A percentile compares a stretch with the other conserved stretches of the same genome.
These are phyloP conservation scores for Myotis daubentonii DNA, from an alignment of 2,797 vertebrate genomes.

Conservation along the genomic window DNA sequence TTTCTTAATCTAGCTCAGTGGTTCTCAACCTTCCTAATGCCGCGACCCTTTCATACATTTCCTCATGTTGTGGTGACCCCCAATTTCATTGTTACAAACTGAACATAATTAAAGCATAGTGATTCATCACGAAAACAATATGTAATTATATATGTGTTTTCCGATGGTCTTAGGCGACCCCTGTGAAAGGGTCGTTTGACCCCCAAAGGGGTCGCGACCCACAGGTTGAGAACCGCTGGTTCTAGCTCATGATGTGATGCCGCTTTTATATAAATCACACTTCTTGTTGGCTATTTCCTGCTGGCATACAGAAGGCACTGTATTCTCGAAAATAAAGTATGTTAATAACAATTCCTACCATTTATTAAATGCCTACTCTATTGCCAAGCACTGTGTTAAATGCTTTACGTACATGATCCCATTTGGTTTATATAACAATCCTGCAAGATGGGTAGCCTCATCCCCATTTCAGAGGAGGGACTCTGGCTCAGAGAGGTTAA, in stretches of 20 bases:
- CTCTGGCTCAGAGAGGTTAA: conserved; percentile 9
- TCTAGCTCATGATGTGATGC: background rate
- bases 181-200: too few relatives aligned
- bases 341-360: background rate
- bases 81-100: too few relatives aligned
- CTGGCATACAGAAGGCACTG: background rate
- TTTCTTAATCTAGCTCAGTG: background rate
- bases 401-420: background rate
- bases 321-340: background rate
- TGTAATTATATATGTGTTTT: too few relatives aligned
- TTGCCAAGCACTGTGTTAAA: background rate
- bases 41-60: too few relatives aligned
- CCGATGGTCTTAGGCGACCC: too few relatives aligned
- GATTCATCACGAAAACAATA: too few relatives aligned
- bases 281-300: background rate
- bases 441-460: too few relatives aligned
- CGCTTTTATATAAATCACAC: background rate
- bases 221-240: too few relatives aligned
- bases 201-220: too few relatives aligned
- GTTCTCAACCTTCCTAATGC: too few relatives aligned
- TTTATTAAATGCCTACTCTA: background rate
- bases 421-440: background rate
- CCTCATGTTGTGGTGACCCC: too few relatives aligned
- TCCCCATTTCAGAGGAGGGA: background rate
- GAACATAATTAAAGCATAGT: too few relatives aligned